Evolutionary conservation across 2,113 vertebrate species (phyloP), one percentile per base, ranked within the genome.

Genomic region (Crotalus horridus): DNA sequence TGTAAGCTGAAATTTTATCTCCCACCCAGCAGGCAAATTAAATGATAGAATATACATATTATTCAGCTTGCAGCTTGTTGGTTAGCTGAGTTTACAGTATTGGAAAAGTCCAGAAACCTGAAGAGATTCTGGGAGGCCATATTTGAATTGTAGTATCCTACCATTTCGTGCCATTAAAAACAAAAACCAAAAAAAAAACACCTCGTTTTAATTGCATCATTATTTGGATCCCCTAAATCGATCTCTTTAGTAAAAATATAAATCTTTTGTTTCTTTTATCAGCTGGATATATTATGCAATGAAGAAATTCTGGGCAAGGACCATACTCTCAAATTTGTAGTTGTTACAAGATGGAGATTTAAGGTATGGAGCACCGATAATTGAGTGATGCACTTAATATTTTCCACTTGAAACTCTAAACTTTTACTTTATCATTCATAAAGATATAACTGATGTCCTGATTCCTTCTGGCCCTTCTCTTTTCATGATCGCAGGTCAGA

Each of bases 201-300:
- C 39, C 6, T 74, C 51, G n/a, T 64, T 11, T 56, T 56, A 33
- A 92, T 89, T 69, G 17, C 92, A 55, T 94, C 90, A 1, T 29
- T 61, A 88, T 93, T n/a, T 90, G 13, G 23, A 46, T 29, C 56
- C 43, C 11, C 64, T 26, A 39, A 69, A 0, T 2, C 95, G 29
- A 94, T 58, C 26, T 92, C n/a, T 21, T 59, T 93, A 86, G 90
- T 48, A n/a, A 94, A 92, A 89, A 88, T 0, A 90, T 58, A 55
- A 93, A 53, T 93, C 48, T 69, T 3, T 0, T 94, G 39, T 95
- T 51, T 94, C 94, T 10, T 96, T 96, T 94, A 46, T 90, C 97
- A 99, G 99, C 98, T 99, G 98, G 99, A 99, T 96, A 99, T 99
- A 97, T 98, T 99, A 98, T 99, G 99, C 99, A 99, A 99, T 85